Conservation (phyloP, 2,888 invertebrate genomes). For the Rhagium mordax region DNA sequence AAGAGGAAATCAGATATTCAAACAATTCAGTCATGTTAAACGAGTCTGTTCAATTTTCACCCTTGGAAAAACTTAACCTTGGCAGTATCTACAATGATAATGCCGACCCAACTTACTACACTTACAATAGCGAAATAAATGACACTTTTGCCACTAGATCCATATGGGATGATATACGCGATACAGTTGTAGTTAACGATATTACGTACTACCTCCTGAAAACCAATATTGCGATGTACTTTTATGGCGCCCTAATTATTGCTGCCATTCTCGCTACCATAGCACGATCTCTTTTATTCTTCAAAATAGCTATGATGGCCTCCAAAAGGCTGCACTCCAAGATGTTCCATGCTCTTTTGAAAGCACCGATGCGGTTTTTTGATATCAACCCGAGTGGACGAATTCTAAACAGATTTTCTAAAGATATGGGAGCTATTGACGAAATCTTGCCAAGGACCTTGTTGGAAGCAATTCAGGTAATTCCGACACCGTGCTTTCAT, state of each 20-base stretch:
- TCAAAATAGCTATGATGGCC: conserved; percentile 82
- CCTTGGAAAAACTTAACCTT: conserved; percentile 2
- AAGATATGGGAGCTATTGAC: conserved; percentile 86
- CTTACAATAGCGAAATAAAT: conserved; percentile 23
- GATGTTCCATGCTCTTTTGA: conserved; percentile 81
- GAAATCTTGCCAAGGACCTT: conserved; percentile 79
- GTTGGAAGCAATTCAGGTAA: conserved; percentile 76
- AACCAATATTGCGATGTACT: conserved; percentile 54
- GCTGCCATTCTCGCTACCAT: conserved; percentile 75
- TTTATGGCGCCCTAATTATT: conserved; percentile 75
- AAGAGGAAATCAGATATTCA: conserved; percentile 55
- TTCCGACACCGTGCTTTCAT: too few species aligned
- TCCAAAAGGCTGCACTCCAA: conserved; percentile 82
- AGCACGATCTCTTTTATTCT: conserved; percentile 78
- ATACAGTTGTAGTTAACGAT: conserved; percentile 41
- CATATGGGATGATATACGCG: conserved; percentile 36
- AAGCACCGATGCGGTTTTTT: conserved; percentile 79
- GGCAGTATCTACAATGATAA: neutral
- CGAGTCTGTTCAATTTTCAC: neutral
- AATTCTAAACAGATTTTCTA: conserved; percentile 86
- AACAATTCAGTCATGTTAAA: conserved; percentile 25
- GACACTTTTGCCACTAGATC: conserved; percentile 6
- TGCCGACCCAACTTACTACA: conserved; percentile 15
- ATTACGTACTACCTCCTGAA: conserved; percentile 45
- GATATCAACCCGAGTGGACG: conserved; percentile 87